A percentile compares a stretch with the other conserved stretches of the same genome.
phyloP scores from a whole-genome alignment of 2,888 invertebrate species.

The Drosophila sordidula region DNA sequence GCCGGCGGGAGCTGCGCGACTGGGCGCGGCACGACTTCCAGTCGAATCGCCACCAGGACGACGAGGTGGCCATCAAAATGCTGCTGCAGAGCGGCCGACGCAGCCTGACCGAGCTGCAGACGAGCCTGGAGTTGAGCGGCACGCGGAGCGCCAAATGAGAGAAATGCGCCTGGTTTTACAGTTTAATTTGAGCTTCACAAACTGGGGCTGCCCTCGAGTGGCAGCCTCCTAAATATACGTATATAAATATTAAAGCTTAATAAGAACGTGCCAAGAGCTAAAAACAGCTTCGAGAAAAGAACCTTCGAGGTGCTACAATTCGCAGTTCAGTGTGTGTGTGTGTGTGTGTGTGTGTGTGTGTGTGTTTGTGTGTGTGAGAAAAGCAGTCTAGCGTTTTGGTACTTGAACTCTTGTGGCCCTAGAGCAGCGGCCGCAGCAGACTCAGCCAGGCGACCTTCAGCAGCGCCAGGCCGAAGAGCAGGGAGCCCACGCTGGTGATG shows the following conservation, averaged over 20 bases:
- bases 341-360: conserved; percentile 15
- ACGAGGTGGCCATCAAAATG: conserved; percentile 90
- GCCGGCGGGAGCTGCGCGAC: conserved; percentile 88
- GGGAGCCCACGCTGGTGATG: conserved; percentile 90
- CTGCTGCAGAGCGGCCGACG: conserved; percentile 89
- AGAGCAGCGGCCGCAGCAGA: conserved; percentile 73
- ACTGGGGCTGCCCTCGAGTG: conserved; percentile 28
- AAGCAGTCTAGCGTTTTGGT: conserved; percentile 63
- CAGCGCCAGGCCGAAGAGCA: conserved; percentile 88
- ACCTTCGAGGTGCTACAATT: conserved; percentile 68
- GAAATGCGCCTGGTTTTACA: conserved; percentile 6
- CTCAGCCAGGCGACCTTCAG: conserved; percentile 86
- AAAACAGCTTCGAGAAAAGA: conserved; percentile 43
- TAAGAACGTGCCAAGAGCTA: conserved; percentile 32
- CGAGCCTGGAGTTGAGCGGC: conserved; percentile 87
- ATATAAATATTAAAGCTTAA: conserved; percentile 34
- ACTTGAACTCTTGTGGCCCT: conserved; percentile 11
- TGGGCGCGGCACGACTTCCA: conserved; percentile 92
- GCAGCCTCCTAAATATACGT: conserved; percentile 28
- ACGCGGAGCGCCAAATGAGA: conserved; percentile 38
- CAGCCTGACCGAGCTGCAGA: conserved; percentile 89
- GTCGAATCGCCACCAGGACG: conserved; percentile 89
- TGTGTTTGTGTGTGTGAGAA: conserved; percentile 7
- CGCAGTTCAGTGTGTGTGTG: conserved; percentile 32
- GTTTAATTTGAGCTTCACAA: conserved; percentile 69